Conservation (phyloP, 1,140 invertebrate genomes). For the Zaprionus camerounensis region DNA sequence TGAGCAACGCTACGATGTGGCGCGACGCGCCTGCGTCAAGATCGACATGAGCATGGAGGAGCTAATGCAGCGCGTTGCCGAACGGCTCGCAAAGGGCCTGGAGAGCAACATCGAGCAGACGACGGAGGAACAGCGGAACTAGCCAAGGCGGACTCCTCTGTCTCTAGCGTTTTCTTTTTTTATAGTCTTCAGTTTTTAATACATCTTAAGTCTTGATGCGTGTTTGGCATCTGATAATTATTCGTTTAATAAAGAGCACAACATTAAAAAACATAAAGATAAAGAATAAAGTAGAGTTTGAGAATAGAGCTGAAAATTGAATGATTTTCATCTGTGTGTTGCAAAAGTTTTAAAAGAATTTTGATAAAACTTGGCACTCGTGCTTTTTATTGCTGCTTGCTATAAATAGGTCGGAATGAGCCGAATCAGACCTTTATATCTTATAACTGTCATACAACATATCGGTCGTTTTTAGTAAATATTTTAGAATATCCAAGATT, state of each 20-base stretch:
- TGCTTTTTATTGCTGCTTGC: too few species aligned
- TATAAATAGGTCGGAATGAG: too few species aligned
- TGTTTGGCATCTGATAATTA: slow-evolving; percentile 1
- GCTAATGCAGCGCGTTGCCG: slow-evolving; percentile 73
- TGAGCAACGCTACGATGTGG: slow-evolving; percentile 70
- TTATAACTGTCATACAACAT: too few species aligned
- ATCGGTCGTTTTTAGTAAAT: too few species aligned
- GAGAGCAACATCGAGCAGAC: slow-evolving; percentile 29
- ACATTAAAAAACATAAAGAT: not conserved
- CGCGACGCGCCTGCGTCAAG: slow-evolving; percentile 57
- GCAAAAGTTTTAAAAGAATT: too few species aligned
- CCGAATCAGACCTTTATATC: too few species aligned
- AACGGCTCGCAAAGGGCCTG: slow-evolving; percentile 63
- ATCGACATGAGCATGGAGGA: slow-evolving; percentile 82
- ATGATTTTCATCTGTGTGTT: too few species aligned
- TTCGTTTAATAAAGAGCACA: slow-evolving; percentile 38
- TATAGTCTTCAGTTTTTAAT: not conserved
- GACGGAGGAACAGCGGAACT: not conserved
- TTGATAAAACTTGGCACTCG: too few species aligned
- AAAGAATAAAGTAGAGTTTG: too few species aligned
- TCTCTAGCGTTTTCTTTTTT: not conserved
- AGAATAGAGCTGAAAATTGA: too few species aligned
- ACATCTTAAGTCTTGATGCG: not conserved
- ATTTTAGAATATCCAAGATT: too few species aligned
- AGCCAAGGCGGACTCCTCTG: not conserved